phyloP scores from a whole-genome alignment of 1,140 invertebrate genomes.

The Lamellibrachia luymesi region DNA sequence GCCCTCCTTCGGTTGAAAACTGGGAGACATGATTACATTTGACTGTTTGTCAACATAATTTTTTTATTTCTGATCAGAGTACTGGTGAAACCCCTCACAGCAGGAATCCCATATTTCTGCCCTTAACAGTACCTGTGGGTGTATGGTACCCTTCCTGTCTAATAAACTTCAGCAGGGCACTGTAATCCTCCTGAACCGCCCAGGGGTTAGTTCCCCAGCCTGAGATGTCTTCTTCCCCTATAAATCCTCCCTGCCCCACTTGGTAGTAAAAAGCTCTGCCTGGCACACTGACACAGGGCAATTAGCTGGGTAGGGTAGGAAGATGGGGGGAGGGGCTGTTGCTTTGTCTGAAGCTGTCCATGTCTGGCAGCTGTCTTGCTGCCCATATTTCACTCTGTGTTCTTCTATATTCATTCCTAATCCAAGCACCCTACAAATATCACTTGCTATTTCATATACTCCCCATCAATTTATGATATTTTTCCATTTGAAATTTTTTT shows the following conservation, averaged over 20 bases:
- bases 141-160: background rate
- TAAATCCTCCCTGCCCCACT: background rate
- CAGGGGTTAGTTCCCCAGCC: background rate
- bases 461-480: background rate
- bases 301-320: background rate
- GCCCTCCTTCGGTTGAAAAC: background rate
- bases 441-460: background rate
- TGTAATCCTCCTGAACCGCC: background rate
- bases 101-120: background rate
- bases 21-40: background rate
- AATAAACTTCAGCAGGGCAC: constrained; percentile 1
- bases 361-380: background rate
- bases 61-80: too few relatives aligned
- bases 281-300: background rate
- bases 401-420: background rate
- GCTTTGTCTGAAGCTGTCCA: background rate
- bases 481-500: background rate
- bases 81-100: background rate
- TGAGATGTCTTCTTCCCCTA: background rate
- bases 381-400: background rate
- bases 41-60: background rate
- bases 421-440: background rate
- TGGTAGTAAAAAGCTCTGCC: background rate
- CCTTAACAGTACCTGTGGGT: background rate
- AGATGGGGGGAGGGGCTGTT: background rate